These are phyloP conservation scores for Micronisus gabar DNA, from an alignment of 2,113 vertebrate species.

Conservation along the genomic window DNA sequence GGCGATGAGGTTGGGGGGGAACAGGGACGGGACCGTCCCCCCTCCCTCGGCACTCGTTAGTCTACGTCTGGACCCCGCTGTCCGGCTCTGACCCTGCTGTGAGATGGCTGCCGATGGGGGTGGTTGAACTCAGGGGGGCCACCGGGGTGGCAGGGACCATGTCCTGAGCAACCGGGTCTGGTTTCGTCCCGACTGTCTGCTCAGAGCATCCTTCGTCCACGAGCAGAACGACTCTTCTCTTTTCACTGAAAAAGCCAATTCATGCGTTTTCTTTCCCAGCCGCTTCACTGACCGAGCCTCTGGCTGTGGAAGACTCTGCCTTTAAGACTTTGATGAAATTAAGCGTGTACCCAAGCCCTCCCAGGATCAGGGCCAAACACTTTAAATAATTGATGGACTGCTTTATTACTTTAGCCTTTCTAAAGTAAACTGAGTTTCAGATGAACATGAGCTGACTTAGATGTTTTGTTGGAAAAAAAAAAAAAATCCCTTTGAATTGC, in stretches of 20 bases:
- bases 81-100: background rate
- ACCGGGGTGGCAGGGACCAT: fast-evolving
- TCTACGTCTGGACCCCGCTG: background rate
- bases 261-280: background rate
- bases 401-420: slow-evolving; percentile 8
- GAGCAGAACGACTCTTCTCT: fast-evolving
- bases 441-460: background rate
- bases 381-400: slow-evolving; percentile 37
- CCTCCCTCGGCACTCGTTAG: background rate
- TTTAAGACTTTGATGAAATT: background rate
- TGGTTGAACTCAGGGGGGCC: background rate
- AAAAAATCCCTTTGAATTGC: background rate
- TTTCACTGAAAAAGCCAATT: background rate
- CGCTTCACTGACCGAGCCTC: background rate
- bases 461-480: background rate
- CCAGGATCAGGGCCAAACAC: background rate
- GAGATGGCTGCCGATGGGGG: background rate
- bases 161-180: background rate
- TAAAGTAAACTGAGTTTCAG: slow-evolving; percentile 4
- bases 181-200: background rate
- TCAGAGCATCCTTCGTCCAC: background rate
- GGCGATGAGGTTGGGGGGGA: background rate
- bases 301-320: background rate
- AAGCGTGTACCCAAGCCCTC: background rate
- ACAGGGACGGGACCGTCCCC: background rate